These are phyloP conservation scores for Euclidia mi DNA, from an alignment of 2,888 invertebrate species.

Conservation along the genomic window DNA sequence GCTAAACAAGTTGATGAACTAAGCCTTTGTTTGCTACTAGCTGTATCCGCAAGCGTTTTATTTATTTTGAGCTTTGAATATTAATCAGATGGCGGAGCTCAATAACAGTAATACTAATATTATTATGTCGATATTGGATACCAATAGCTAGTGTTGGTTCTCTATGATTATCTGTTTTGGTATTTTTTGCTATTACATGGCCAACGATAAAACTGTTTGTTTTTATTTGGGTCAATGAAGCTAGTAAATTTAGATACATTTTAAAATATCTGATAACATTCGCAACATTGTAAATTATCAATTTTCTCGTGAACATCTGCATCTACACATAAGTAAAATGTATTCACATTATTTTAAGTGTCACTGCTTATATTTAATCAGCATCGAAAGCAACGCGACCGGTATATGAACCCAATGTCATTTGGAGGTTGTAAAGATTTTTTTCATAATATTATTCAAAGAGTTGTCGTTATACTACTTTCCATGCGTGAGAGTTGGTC, in stretches of 20 bases:
- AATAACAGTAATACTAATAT: slow-evolving; percentile 40
- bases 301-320: too few species aligned
- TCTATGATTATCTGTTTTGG: background rate
- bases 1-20: slow-evolving; percentile 68
- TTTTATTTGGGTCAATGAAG: too few species aligned
- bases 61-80: slow-evolving; percentile 51
- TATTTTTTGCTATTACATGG: too few species aligned
- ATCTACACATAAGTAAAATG: too few species aligned
- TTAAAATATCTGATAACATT: too few species aligned
- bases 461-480: slow-evolving; percentile 52
- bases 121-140: too few species aligned
- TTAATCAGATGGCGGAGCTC: slow-evolving; percentile 50
- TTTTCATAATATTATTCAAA: slow-evolving; percentile 58
- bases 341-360: too few species aligned
- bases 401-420: slow-evolving; percentile 19
- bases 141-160: too few species aligned
- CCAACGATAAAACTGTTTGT: too few species aligned
- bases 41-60: slow-evolving; percentile 61
- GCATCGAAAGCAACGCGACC: slow-evolving; percentile 25
- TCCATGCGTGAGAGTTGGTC: slow-evolving; percentile 41
- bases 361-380: too few species aligned
- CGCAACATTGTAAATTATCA: too few species aligned
- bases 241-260: too few species aligned
- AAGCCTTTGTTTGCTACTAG: slow-evolving; percentile 59
- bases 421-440: slow-evolving; percentile 28